Percentiles rank a stretch among this genome's conserved stretches.
phyloP scores from a whole-genome alignment of 2,888 invertebrate species.

The Cryptops parisi region DNA sequence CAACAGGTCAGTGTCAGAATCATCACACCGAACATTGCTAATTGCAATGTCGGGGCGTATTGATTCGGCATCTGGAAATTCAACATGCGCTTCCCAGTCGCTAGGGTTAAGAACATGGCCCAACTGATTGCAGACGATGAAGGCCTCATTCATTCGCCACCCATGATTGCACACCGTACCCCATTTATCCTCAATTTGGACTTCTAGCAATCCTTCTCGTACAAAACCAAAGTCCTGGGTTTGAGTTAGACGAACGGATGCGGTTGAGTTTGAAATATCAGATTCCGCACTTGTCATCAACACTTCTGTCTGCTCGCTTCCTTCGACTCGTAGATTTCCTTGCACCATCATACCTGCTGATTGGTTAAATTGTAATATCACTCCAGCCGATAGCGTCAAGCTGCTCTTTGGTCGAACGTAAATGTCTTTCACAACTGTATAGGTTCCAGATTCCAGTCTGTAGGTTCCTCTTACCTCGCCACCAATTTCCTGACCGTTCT shows the following conservation, averaged over 20 bases:
- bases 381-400: slow-evolving; percentile 72
- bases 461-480: slow-evolving; percentile 81
- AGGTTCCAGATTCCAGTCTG: slow-evolving; percentile 51
- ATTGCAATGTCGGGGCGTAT: slow-evolving; percentile 35
- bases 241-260: background rate
- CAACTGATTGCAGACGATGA: slow-evolving; percentile 86
- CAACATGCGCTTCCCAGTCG: slow-evolving; percentile 71
- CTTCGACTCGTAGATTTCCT: slow-evolving; percentile 49
- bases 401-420: slow-evolving; percentile 86
- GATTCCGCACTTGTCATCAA: slow-evolving; percentile 33
- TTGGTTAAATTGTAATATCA: slow-evolving; percentile 62
- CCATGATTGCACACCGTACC: slow-evolving; percentile 95
- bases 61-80: slow-evolving; percentile 58
- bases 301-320: slow-evolving; percentile 17
- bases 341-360: slow-evolving; percentile 92
- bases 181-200: slow-evolving; percentile 74
- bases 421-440: slow-evolving; percentile 83
- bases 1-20: slow-evolving; percentile 77
- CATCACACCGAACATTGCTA: slow-evolving; percentile 74
- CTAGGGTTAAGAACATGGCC: slow-evolving; percentile 86
- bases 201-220: slow-evolving; percentile 73
- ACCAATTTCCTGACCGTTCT: slow-evolving; percentile 34
- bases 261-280: slow-evolving; percentile 34
- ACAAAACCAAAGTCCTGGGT: background rate
- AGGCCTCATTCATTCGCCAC: slow-evolving; percentile 83